These are phyloP conservation scores for Pheosia gnoma DNA, from an alignment of 2,888 invertebrate species.

Conservation along the genomic window DNA sequence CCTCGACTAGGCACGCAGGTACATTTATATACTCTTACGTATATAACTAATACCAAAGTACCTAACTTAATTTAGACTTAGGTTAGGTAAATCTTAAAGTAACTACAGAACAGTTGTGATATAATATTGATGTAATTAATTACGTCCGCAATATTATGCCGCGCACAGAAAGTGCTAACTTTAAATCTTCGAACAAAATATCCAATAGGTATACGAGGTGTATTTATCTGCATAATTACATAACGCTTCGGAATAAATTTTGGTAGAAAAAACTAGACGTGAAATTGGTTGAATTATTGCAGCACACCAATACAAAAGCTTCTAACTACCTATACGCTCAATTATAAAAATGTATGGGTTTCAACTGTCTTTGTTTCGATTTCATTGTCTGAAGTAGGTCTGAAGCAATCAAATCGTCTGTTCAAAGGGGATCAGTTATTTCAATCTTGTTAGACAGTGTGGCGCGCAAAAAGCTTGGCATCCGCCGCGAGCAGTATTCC, in stretches of 20 bases:
- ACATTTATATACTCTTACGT: no score
- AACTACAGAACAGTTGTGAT: no score
- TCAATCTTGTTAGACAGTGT: conserved; percentile 74
- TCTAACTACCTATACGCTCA: conserved; percentile 27
- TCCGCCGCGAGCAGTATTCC: conserved; percentile 56
- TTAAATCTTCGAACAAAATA: no score
- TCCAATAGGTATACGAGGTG: no score
- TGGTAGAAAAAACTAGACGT: neutral
- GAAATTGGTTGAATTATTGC: neutral
- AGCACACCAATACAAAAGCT: neutral
- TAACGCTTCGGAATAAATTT: neutral
- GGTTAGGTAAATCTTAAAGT: no score
- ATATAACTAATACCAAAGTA: no score
- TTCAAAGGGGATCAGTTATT: conserved; percentile 70
- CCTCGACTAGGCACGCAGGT: no score
- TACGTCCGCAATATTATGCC: no score
- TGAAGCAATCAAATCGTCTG: conserved; percentile 61
- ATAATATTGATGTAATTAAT: no score
- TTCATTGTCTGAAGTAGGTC: conserved; percentile 59
- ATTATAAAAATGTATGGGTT: conserved; percentile 35
- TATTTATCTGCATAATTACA: no score
- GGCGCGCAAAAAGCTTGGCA: conserved; percentile 74
- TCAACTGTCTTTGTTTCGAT: conserved; percentile 47
- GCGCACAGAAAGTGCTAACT: no score
- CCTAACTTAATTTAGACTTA: no score